Percentiles rank a stretch among this genome's conserved stretches.
Conservation (phyloP, 2,888 invertebrate genomes). For the Schizotus pectinicornis region DNA sequence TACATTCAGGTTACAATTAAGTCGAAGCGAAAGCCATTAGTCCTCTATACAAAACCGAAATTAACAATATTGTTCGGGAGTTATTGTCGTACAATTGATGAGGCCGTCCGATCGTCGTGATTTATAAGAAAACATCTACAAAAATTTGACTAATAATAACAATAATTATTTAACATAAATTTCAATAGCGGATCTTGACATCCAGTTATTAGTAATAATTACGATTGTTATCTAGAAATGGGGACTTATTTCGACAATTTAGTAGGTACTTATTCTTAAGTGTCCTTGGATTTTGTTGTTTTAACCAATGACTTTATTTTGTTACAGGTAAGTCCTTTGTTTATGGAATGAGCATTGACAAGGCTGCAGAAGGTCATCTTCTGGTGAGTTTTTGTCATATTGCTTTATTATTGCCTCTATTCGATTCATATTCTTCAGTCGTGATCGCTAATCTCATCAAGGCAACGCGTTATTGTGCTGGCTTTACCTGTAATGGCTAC, state of each 20-base stretch:
- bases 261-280: neutral
- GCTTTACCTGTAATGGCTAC: conserved; percentile 27
- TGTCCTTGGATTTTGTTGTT: conserved; percentile 29
- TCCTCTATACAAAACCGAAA: conserved; percentile 22
- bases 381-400: conserved; percentile 40
- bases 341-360: conserved; percentile 28
- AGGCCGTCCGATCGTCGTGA: neutral
- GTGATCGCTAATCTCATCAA: conserved; percentile 40
- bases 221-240: conserved; percentile 24
- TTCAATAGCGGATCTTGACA: conserved; percentile 23
- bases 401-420: conserved; percentile 32
- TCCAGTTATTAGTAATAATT: conserved; percentile 29
- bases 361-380: conserved; percentile 34
- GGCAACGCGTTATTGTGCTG: conserved; percentile 35
- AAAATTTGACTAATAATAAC: conserved; percentile 20
- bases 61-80: conserved; percentile 12
- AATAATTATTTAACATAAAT: conserved; percentile 30
- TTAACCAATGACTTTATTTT: conserved; percentile 19
- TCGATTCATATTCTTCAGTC: conserved; percentile 37
- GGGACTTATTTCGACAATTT: conserved; percentile 14
- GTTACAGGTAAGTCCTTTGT: conserved; percentile 33
- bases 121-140: conserved; percentile 10
- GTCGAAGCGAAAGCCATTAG: conserved; percentile 19
- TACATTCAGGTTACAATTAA: conserved; percentile 11
- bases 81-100: conserved; percentile 1